Evolutionary conservation across 2,888 invertebrate species (phyloP).

Genomic region (Xylota segnis): DNA sequence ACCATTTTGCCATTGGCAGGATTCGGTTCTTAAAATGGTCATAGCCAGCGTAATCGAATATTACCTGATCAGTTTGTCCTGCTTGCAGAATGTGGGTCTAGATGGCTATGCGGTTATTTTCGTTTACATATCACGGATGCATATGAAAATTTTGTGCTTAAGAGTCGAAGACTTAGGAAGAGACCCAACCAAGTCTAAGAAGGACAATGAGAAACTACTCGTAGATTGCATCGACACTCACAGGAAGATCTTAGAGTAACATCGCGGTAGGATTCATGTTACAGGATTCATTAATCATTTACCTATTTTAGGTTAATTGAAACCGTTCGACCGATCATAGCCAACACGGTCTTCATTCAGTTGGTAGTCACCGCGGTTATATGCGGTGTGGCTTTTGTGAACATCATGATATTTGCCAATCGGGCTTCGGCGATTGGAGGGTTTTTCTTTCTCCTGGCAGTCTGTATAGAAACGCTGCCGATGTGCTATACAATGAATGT

Average conservation of each 20-base stretch:
- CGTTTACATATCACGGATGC: slow-evolving; percentile 57
- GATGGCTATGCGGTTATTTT: slow-evolving; percentile 48
- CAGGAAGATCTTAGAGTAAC: slow-evolving; percentile 44
- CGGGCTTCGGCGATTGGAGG: slow-evolving; percentile 72
- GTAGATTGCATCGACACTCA: slow-evolving; percentile 52
- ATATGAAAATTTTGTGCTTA: slow-evolving; percentile 59
- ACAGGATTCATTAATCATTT: background rate
- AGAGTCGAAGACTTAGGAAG: slow-evolving; percentile 58
- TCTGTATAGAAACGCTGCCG: slow-evolving; percentile 77
- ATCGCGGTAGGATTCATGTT: no score
- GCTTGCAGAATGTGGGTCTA: slow-evolving; percentile 40
- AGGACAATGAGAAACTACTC: slow-evolving; percentile 36
- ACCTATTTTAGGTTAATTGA: slow-evolving; percentile 47
- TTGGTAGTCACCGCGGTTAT: slow-evolving; percentile 76
- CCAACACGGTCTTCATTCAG: slow-evolving; percentile 78
- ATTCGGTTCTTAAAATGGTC: slow-evolving; percentile 33
- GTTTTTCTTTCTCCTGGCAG: slow-evolving; percentile 72
- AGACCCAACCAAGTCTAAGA: slow-evolving; percentile 34
- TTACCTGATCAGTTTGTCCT: slow-evolving; percentile 42
- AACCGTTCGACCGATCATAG: slow-evolving; percentile 75
- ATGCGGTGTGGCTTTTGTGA: slow-evolving; percentile 77
- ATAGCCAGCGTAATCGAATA: slow-evolving; percentile 51
- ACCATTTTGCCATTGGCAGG: slow-evolving; percentile 59
- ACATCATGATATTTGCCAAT: slow-evolving; percentile 78
- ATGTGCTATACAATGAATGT: slow-evolving; percentile 78